A percentile compares a stretch with the other conserved stretches of the same genome.
Evolutionary conservation across 2,888 invertebrate genomes (phyloP).

Genomic region (Bugula neritina): DNA sequence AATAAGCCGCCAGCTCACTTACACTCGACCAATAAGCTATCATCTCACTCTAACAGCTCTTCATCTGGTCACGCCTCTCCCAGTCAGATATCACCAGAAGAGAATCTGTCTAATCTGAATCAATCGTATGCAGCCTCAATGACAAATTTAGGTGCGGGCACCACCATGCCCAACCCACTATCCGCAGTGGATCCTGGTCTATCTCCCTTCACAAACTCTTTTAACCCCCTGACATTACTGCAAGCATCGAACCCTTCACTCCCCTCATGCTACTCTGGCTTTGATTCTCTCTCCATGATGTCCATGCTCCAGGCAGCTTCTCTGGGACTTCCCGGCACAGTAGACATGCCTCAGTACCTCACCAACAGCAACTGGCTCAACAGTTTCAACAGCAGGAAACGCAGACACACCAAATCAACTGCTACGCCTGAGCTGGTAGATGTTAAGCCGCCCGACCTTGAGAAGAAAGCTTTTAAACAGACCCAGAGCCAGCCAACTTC

Average conservation of each 20-base stretch:
- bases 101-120: neutral
- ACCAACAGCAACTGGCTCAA: neutral
- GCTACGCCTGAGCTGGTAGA: neutral
- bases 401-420: neutral
- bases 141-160: neutral
- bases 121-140: neutral
- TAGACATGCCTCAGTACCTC: neutral
- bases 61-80: neutral
- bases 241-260: neutral
- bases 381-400: neutral
- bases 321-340: neutral
- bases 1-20: no score
- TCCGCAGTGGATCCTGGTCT: neutral
- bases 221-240: conserved; percentile 1
- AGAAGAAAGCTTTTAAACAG: neutral
- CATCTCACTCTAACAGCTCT: neutral
- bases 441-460: neutral
- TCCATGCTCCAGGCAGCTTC: conserved; percentile 2
- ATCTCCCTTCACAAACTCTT: neutral
- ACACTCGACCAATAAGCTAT: no score
- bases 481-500: conserved; percentile 12
- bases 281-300: neutral
- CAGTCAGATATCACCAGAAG: neutral
- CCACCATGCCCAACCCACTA: neutral
- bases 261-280: neutral